A percentile compares a stretch with the other conserved stretches of the same genome.
phyloP scores from a whole-genome alignment of 1,140 invertebrate genomes.

The Kradibia gibbosae region DNA sequence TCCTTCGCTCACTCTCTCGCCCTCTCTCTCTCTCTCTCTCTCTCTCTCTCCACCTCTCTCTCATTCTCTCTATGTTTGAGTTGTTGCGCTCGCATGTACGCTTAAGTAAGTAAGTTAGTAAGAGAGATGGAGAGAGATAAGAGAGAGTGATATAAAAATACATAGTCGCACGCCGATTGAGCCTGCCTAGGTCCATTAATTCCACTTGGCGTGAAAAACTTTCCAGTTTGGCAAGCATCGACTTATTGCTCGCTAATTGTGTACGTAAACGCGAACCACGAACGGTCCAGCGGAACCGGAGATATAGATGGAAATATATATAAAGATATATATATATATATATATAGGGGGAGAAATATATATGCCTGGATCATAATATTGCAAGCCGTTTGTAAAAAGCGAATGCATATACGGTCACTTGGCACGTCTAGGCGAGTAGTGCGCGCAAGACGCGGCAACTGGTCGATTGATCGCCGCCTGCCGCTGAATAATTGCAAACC shows the following conservation, averaged over 20 bases:
- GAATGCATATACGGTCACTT: neutral
- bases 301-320: too few species aligned
- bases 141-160: constrained; percentile 6
- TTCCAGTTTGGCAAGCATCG: constrained; percentile 53
- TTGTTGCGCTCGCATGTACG: neutral
- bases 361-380: constrained; percentile 1
- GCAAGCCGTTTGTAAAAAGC: constrained; percentile 1
- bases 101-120: neutral
- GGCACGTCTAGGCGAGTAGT: neutral
- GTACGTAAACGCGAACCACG: neutral
- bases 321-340: too few species aligned
- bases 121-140: constrained; percentile 11
- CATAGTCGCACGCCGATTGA: constrained; percentile 33
- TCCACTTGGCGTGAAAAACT: constrained; percentile 54
- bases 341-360: too few species aligned
- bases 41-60: too few species aligned
- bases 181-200: constrained; percentile 48
- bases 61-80: too few species aligned
- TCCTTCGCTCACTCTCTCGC: too few species aligned
- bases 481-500: constrained; percentile 7
- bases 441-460: neutral
- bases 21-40: too few species aligned
- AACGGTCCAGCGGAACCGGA: too few species aligned
- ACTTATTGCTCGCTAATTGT: constrained; percentile 39
- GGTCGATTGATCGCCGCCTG: constrained; percentile 22